These are phyloP conservation scores for Euclidia mi DNA, from an alignment of 2,888 invertebrate species.

Conservation along the genomic window DNA sequence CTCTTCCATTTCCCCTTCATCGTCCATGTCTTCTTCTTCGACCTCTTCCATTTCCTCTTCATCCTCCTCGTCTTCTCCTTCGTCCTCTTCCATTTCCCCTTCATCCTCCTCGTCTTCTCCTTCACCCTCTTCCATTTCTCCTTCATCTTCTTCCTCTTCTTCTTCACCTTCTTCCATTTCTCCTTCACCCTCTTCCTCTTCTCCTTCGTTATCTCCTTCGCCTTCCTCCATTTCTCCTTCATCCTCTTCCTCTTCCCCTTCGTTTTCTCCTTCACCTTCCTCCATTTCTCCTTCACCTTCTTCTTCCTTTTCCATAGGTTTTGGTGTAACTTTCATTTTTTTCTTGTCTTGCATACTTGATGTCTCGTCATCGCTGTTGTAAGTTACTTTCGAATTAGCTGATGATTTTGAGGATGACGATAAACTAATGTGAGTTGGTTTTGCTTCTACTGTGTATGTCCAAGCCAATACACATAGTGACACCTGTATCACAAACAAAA, in stretches of 20 bases:
- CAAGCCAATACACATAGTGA: no score
- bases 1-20: neutral
- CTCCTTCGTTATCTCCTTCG: neutral
- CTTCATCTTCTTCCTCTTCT: neutral
- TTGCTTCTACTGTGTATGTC: no score
- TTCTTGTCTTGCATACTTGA: no score
- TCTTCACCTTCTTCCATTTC: neutral
- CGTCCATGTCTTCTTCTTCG: neutral
- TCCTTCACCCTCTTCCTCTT: neutral
- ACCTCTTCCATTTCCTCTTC: neutral
- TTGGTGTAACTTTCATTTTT: neutral
- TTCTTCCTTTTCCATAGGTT: neutral
- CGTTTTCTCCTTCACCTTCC: no score
- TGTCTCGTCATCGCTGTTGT: no score
- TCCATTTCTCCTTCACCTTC: neutral
- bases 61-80: neutral
- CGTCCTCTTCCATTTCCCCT: neutral
- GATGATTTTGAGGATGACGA: no score
- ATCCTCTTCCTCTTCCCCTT: neutral
- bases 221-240: neutral
- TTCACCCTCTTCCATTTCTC: rapidly evolving
- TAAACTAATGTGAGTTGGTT: no score
- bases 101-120: neutral
- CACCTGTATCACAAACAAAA: no score
- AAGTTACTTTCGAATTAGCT: no score